A percentile compares a stretch with the other conserved stretches of the same genome.
Evolutionary conservation across 2,113 vertebrate species (phyloP).

Genomic region (Stictonetta naevosa): DNA sequence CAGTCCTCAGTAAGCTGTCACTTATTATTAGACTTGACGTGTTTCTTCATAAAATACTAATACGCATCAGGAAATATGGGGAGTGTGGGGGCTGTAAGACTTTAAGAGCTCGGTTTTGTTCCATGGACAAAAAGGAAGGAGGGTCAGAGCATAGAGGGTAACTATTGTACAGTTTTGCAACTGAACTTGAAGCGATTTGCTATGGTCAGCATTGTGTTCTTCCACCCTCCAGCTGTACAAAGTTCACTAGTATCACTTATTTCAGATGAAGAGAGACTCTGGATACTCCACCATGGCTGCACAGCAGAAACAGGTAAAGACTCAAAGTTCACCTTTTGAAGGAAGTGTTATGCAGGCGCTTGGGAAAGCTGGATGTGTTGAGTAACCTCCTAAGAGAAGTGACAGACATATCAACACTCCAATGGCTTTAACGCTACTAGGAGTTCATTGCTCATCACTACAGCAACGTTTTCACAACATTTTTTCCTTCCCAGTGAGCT

Average conservation of each 20-base stretch:
- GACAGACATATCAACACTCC: not conserved
- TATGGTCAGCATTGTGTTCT: not conserved
- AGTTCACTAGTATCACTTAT: not conserved
- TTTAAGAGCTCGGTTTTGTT: not conserved
- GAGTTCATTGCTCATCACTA: not conserved
- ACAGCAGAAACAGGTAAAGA: conserved; percentile 63
- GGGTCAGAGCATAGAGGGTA: not conserved
- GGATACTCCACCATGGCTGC: not conserved
- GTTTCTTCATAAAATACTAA: not conserved
- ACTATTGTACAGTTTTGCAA: not conserved
- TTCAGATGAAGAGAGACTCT: conserved; percentile 68
- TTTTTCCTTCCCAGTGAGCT: not conserved
- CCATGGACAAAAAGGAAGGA: rapidly evolving
- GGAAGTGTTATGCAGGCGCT: not conserved
- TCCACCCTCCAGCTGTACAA: not conserved
- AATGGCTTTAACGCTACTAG: not conserved
- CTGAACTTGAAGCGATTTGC: not conserved
- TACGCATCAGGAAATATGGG: not conserved
- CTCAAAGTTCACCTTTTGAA: not conserved
- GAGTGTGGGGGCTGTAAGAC: not conserved
- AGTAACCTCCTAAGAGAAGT: not conserved
- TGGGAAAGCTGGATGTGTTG: not conserved
- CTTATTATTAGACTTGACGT: not conserved
- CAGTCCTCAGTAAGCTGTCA: not conserved
- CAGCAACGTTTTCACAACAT: not conserved